Base-by-base conservation (phyloP, 2,888 invertebrate genomes). In the Xanthorhoe spadicearia region DNA sequence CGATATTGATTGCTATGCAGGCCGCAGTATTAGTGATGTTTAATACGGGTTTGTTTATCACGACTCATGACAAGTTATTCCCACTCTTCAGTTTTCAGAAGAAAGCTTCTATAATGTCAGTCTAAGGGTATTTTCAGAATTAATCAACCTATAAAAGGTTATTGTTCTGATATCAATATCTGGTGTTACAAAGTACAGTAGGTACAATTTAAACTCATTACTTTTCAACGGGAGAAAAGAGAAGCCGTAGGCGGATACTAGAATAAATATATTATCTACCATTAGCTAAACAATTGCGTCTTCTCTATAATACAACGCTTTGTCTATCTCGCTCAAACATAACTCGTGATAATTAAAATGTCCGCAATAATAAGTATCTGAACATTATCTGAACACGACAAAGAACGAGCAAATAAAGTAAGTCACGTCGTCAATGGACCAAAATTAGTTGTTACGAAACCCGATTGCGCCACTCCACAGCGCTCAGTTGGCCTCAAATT, bases 401-500 rank as follows among this genome's bases (percentile, higher is more conserved):
- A 59, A 68, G 38, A 52, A 18, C 51, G 52, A 61, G 23, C 32
- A 69, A 72, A 72, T 72, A 76, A 78, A 82, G 74, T 80, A 72
- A 75, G 77, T 80, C 83, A 82, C 81, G 83, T 80, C 75, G 69
- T 74, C 68, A 76, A 80, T 73, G 76, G 80, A 84, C 79, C 78
- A 79, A 82, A 81, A 81, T 81, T 81, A 77, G 80, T 76, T 73
- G 77, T 84, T 83, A 81, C 82, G 76, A 83, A 82, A 83, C 75
- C 68, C 69, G 77, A 78, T 85, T 84, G 77, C 78, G 75, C 82
- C 78, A 85, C 71, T 3, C 38, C 38, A 43, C 38, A 13, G 38
- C 58, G 67, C 28, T 61, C 64, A 56, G 74, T 70, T 78, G 85
- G 79, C 85, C 84, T 84, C 78, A 83, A 79, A 84, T 75, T 78